Evolutionary conservation across 2,888 invertebrate genomes (phyloP).

Genomic region (Lepidochrysops patricia): DNA sequence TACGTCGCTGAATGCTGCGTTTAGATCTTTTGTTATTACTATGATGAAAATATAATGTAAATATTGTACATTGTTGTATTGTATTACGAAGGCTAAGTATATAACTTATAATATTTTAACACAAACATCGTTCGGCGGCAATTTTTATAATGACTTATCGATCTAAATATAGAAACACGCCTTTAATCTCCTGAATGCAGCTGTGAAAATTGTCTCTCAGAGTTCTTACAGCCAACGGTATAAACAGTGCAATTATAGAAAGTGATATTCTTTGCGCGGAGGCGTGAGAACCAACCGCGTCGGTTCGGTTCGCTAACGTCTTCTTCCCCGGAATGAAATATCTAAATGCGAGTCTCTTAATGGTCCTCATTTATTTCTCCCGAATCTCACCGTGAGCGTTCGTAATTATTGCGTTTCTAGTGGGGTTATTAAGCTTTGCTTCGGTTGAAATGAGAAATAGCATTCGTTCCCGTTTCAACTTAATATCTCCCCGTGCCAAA

Average conservation of each 20-base stretch:
- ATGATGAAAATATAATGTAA: no score
- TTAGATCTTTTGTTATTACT: no score
- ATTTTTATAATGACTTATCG: no score
- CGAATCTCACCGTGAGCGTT: conserved; percentile 67
- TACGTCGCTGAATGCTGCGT: no score
- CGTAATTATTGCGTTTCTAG: conserved; percentile 71
- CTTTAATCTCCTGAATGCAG: no score
- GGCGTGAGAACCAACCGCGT: conserved; percentile 60
- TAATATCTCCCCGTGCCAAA: conserved; percentile 57
- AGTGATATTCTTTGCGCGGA: conserved; percentile 33
- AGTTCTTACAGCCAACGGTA: background rate
- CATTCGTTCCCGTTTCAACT: conserved; percentile 67
- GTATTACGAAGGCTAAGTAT: no score
- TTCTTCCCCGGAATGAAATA: conserved; percentile 71
- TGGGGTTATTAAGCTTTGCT: conserved; percentile 72
- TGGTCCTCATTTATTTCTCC: conserved; percentile 69
- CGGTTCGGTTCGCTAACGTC: conserved; percentile 54
- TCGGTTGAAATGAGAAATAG: conserved; percentile 70
- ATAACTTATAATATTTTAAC: no score
- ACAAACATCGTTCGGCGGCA: no score
- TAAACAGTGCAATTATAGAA: background rate
- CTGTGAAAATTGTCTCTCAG: conserved; percentile 13
- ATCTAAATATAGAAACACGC: no score
- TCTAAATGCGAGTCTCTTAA: conserved; percentile 70
- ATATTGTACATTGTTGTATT: no score